Percentiles rank a stretch among this genome's conserved stretches.
These are phyloP conservation scores for Caenorhabditis angaria DNA, from an alignment of 2,888 invertebrate genomes.

Conservation along the genomic window DNA sequence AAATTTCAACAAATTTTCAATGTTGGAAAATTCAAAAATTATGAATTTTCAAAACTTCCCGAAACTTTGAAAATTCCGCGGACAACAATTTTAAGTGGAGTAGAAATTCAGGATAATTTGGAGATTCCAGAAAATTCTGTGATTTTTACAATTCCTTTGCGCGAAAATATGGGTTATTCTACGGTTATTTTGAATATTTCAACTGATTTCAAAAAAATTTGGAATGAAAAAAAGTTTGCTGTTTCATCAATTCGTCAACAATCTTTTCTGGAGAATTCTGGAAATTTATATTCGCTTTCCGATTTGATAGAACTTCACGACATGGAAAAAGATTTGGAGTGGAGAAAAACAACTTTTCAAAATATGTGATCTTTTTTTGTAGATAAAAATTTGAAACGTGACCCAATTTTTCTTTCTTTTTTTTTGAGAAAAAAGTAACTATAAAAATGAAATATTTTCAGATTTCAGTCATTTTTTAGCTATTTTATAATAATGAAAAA, in stretches of 20 bases:
- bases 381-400: background rate
- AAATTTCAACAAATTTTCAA: conserved; percentile 16
- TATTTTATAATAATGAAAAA: background rate
- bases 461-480: background rate
- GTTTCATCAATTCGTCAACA: background rate
- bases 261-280: conserved; percentile 21
- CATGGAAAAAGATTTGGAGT: conserved; percentile 22
- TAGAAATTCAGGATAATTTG: conserved; percentile 1
- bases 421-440: background rate
- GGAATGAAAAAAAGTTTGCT: conserved; percentile 23
- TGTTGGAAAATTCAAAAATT: background rate
- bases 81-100: conserved; percentile 27
- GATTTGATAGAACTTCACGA: conserved; percentile 25
- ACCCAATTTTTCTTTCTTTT: background rate
- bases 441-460: background rate
- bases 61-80: conserved; percentile 14
- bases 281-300: conserved; percentile 18
- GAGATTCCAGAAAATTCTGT: conserved; percentile 20
- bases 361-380: conserved; percentile 2
- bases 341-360: conserved; percentile 14
- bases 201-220: conserved; percentile 49
- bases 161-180: conserved; percentile 25
- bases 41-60: conserved; percentile 16
- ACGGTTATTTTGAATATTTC: conserved; percentile 38
- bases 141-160: conserved; percentile 31